These are phyloP conservation scores for Brachionus sp. DNA, from an alignment of 1,140 invertebrate genomes.

Conservation along the genomic window DNA sequence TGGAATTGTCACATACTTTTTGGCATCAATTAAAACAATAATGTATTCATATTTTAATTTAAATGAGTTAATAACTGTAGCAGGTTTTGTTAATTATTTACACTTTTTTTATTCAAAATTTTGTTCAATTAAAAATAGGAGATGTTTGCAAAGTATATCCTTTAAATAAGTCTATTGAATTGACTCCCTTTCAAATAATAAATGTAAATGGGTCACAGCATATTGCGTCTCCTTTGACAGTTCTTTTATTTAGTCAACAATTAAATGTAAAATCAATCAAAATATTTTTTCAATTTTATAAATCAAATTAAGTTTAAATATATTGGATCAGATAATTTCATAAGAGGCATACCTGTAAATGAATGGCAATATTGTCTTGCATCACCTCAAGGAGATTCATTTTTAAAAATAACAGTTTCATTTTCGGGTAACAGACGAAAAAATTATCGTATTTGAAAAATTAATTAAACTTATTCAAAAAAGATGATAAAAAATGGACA, in stretches of 20 bases:
- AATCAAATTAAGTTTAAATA: background rate
- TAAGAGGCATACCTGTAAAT: constrained; percentile 34
- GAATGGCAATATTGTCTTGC: background rate
- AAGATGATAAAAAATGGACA: constrained; percentile 5
- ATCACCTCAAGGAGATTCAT: background rate
- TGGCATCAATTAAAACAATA: constrained; percentile 1
- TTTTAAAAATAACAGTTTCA: background rate
- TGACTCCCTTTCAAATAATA: constrained; percentile 36
- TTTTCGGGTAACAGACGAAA: constrained; percentile 12
- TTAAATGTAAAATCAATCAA: background rate
- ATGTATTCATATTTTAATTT: constrained; percentile 3
- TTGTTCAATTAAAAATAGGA: background rate
- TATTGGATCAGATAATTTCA: background rate
- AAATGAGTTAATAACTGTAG: constrained; percentile 5
- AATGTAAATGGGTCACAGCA: constrained; percentile 2
- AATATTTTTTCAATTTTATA: background rate
- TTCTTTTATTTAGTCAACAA: background rate
- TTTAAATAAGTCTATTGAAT: background rate
- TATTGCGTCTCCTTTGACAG: constrained; percentile 17
- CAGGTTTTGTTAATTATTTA: background rate
- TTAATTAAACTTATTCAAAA: background rate
- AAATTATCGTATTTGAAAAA: background rate
- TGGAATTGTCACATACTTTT: background rate
- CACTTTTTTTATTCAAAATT: background rate
- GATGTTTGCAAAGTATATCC: constrained; percentile 30